Percentiles rank a stretch among this genome's conserved stretches.
These are phyloP conservation scores for Enteromius argenteus DNA, from an alignment of 2,797 vertebrate species.

Conservation along the genomic window DNA sequence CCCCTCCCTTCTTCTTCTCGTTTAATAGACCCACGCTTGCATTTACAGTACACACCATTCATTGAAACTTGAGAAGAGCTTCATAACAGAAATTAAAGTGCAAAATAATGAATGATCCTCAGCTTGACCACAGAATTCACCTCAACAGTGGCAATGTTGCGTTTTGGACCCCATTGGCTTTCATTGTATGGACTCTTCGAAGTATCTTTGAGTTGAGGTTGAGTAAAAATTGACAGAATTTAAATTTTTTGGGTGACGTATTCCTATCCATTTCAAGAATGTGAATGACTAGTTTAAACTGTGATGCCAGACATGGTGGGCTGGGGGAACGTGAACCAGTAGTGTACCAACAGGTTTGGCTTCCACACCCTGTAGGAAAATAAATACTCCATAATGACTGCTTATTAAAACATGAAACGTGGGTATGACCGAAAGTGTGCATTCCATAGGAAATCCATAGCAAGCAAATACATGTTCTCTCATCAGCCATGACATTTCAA, in stretches of 20 bases:
- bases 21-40: slow-evolving; percentile 54
- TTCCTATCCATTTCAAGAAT: slow-evolving; percentile 10
- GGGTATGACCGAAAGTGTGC: slow-evolving; percentile 75
- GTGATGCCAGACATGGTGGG: slow-evolving; percentile 28
- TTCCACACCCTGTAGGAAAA: slow-evolving; percentile 82
- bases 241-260: not conserved
- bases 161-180: not conserved
- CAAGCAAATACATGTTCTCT: slow-evolving; percentile 80
- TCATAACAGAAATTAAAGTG: slow-evolving; percentile 26
- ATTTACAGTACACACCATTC: slow-evolving; percentile 68
- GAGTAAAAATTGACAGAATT: not conserved
- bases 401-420: slow-evolving; percentile 79
- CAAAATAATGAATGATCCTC: not conserved
- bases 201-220: not conserved
- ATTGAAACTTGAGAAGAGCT: slow-evolving; percentile 61
- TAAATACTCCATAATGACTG: slow-evolving; percentile 79
- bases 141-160: not conserved
- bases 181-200: not conserved
- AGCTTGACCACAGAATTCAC: not conserved
- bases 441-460: slow-evolving; percentile 83
- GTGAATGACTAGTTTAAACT: slow-evolving; percentile 57
- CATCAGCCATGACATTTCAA: slow-evolving; percentile 74
- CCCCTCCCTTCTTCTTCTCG: slow-evolving; percentile 42
- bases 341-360: slow-evolving; percentile 81
- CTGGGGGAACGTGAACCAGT: slow-evolving; percentile 46